Conservation (phyloP, 2,113 vertebrate species). For the Copsychus sechellarum region DNA sequence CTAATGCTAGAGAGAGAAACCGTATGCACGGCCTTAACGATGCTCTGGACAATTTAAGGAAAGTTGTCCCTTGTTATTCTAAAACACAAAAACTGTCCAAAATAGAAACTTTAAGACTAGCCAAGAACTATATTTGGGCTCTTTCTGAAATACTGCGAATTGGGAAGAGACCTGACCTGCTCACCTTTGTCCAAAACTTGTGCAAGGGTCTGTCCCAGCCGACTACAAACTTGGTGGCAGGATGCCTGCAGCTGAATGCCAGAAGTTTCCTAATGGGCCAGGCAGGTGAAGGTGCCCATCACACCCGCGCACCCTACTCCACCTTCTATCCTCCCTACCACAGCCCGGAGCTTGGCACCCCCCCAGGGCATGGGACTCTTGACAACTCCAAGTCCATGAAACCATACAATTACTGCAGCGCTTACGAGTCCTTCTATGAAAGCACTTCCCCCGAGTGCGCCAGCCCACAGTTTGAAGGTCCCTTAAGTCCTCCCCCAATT, state of each 20-base stretch:
- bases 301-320: constrained; percentile 87
- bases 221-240: constrained; percentile 98
- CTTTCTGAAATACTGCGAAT: constrained; percentile 96
- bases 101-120: constrained; percentile 96
- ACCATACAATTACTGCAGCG: constrained; percentile 89
- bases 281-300: constrained; percentile 86
- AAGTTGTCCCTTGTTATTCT: constrained; percentile 98
- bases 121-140: constrained; percentile 99
- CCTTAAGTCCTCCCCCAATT: constrained; percentile 93
- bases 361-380: constrained; percentile 84
- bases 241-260: constrained; percentile 98
- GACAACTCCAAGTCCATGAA: constrained; percentile 92
- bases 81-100: constrained; percentile 99
- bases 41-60: constrained; percentile 95
- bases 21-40: constrained; percentile 96
- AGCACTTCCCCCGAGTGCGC: constrained; percentile 91
- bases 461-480: constrained; percentile 92
- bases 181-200: constrained; percentile 96
- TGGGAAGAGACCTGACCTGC: constrained; percentile 94
- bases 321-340: constrained; percentile 89
- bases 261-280: constrained; percentile 95
- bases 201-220: constrained; percentile 99
- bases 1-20: constrained; percentile 92
- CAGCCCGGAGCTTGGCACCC: constrained; percentile 87
- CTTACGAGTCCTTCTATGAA: constrained; percentile 95